Evolutionary conservation across 2,888 invertebrate genomes (phyloP).

Genomic region (Drosophila falleni): DNA sequence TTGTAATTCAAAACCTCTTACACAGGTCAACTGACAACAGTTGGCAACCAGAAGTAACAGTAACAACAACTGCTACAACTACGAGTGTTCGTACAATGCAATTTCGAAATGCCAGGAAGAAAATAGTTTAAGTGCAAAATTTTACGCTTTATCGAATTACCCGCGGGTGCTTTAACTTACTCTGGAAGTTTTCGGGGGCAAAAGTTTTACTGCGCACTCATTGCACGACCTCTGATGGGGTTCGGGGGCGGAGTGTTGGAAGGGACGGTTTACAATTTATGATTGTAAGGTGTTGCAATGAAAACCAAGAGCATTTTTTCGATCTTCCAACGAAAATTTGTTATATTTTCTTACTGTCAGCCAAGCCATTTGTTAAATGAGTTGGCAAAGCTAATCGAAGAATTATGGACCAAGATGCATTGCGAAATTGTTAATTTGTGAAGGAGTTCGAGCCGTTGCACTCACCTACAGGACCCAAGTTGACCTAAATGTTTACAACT

Average conservation of each 20-base stretch:
- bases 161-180: slow-evolving; percentile 82
- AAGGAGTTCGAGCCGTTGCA: slow-evolving; percentile 26
- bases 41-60: slow-evolving; percentile 45
- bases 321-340: slow-evolving; percentile 59
- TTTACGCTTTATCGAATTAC: slow-evolving; percentile 85
- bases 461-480: slow-evolving; percentile 29
- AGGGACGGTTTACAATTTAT: slow-evolving; percentile 62
- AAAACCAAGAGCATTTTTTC: slow-evolving; percentile 60
- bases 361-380: slow-evolving; percentile 78
- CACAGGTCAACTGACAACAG: slow-evolving; percentile 69
- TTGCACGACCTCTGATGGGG: slow-evolving; percentile 38
- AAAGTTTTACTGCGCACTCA: slow-evolving; percentile 57
- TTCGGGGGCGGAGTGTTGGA: neutral
- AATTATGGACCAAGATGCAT: slow-evolving; percentile 55
- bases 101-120: slow-evolving; percentile 68
- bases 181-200: slow-evolving; percentile 58
- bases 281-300: slow-evolving; percentile 79
- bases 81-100: slow-evolving; percentile 56
- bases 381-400: slow-evolving; percentile 79
- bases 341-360: slow-evolving; percentile 77
- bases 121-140: slow-evolving; percentile 83
- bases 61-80: slow-evolving; percentile 35
- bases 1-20: slow-evolving; percentile 60
- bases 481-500: slow-evolving; percentile 50
- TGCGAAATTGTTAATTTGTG: slow-evolving; percentile 28